Evolutionary conservation across 2,113 vertebrate genomes (phyloP).

Genomic region (Sterrhoptilus dennistouni): DNA sequence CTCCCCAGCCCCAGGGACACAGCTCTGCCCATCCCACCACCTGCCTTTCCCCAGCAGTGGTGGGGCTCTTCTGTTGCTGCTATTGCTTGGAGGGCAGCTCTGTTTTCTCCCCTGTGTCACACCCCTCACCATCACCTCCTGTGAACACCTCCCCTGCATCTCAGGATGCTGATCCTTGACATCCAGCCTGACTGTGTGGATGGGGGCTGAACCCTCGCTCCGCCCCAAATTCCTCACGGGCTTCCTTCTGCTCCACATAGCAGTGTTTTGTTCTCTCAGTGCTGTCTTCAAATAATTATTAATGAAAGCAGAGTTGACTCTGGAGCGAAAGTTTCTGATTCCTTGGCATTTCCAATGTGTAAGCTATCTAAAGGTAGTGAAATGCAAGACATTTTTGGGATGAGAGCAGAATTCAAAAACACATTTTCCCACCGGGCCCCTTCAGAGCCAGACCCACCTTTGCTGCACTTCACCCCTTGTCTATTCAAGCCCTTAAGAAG

Average conservation of each 20-base stretch:
- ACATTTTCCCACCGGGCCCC: neutral
- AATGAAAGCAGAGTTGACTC: conserved; percentile 50
- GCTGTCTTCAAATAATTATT: neutral
- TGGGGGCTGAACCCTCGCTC: neutral
- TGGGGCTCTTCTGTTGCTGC: accelerated
- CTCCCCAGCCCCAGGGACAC: neutral
- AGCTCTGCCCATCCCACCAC: accelerated
- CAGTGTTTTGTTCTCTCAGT: conserved; percentile 19
- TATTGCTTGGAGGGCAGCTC: neutral
- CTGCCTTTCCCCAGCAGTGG: accelerated
- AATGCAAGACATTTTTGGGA: neutral
- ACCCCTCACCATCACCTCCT: accelerated
- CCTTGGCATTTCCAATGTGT: neutral
- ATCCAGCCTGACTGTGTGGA: neutral
- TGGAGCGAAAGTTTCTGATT: neutral
- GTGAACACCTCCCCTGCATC: neutral
- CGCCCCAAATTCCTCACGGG: accelerated
- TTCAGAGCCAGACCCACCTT: conserved; percentile 13
- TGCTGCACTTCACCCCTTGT: neutral
- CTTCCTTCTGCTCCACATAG: neutral
- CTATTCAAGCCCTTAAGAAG: neutral
- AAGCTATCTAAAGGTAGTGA: conserved; percentile 25
- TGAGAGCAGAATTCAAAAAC: conserved; percentile 3
- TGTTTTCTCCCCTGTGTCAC: neutral
- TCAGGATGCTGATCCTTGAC: neutral